These are phyloP conservation scores for Alsophila aescularia DNA, from an alignment of 2,888 invertebrate species.

Conservation along the genomic window DNA sequence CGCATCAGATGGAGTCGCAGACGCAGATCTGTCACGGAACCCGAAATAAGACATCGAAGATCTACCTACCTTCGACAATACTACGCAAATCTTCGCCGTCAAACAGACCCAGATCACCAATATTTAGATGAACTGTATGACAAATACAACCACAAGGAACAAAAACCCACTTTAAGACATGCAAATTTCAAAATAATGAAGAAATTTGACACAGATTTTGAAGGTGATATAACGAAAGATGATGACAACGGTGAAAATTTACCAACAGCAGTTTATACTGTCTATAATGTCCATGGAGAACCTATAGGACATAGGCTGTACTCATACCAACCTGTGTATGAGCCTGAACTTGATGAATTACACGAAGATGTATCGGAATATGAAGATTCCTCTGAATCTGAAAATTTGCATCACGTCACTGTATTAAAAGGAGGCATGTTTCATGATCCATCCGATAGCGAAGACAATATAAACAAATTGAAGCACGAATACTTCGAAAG, in stretches of 20 bases:
- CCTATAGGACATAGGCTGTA: slow-evolving; percentile 77
- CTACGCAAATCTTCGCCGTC: slow-evolving; percentile 64
- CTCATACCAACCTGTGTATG: slow-evolving; percentile 79
- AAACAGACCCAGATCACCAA: slow-evolving; percentile 58
- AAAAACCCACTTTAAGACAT: slow-evolving; percentile 75
- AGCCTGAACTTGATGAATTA: slow-evolving; percentile 58
- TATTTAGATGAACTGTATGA: slow-evolving; percentile 68
- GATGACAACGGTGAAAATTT: slow-evolving; percentile 62
- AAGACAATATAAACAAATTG: slow-evolving; percentile 66
- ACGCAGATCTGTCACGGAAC: slow-evolving; percentile 81
- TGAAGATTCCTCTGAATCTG: slow-evolving; percentile 61
- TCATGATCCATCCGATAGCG: slow-evolving; percentile 57
- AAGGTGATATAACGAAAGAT: slow-evolving; percentile 58
- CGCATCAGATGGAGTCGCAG: slow-evolving; percentile 91
- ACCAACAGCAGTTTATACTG: slow-evolving; percentile 76
- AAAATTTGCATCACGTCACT: slow-evolving; percentile 65
- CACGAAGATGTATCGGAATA: slow-evolving; percentile 64
- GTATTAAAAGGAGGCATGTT: slow-evolving; percentile 77
- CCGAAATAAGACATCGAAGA: slow-evolving; percentile 68
- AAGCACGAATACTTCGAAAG: slow-evolving; percentile 78
- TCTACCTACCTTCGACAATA: slow-evolving; percentile 74
- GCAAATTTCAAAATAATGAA: slow-evolving; percentile 79
- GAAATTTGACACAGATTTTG: slow-evolving; percentile 68
- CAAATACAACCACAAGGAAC: slow-evolving; percentile 73
- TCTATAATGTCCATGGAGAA: slow-evolving; percentile 78